Evolutionary conservation across 1,140 invertebrate species (phyloP).

Genomic region (Neodiprion fabricii): DNA sequence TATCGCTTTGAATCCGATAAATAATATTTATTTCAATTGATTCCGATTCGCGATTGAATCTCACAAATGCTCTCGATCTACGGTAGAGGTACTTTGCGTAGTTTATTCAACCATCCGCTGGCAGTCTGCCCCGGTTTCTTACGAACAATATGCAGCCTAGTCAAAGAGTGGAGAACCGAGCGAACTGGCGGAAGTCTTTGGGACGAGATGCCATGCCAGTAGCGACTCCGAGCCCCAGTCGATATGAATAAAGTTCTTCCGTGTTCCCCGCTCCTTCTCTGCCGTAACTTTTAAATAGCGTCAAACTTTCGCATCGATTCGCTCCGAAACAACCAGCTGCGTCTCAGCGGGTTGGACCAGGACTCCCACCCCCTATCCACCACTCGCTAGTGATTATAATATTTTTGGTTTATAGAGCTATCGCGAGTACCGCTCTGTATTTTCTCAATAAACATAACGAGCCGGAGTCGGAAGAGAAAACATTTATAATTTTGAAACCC

Average conservation of each 20-base stretch:
- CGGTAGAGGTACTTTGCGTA: not conserved
- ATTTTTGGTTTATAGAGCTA: slow-evolving; percentile 16
- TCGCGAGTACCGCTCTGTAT: slow-evolving; percentile 5
- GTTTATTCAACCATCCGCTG: slow-evolving; percentile 4
- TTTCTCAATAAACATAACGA: slow-evolving; percentile 16
- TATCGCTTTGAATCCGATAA: not conserved
- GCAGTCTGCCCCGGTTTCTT: not conserved
- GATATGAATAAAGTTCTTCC: slow-evolving; percentile 16
- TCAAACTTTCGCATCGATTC: slow-evolving; percentile 7
- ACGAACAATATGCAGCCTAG: not conserved
- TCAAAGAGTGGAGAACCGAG: no score
- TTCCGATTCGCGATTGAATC: not conserved
- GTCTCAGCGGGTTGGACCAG: slow-evolving; percentile 3
- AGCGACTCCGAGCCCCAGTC: slow-evolving; percentile 3
- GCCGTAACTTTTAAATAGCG: slow-evolving; percentile 13
- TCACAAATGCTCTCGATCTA: not conserved
- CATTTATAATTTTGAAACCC: not conserved
- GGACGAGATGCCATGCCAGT: not conserved
- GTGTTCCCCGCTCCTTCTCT: not conserved
- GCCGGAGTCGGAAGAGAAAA: not conserved
- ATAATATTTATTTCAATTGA: not conserved
- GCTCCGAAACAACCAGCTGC: not conserved
- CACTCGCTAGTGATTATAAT: slow-evolving; percentile 3
- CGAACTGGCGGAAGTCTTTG: not conserved
- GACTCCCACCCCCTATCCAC: not conserved